Evolutionary conservation across 1,140 invertebrate genomes (phyloP), one percentile per base, ranked within the genome.

Genomic region (Sinella curviseta): DNA sequence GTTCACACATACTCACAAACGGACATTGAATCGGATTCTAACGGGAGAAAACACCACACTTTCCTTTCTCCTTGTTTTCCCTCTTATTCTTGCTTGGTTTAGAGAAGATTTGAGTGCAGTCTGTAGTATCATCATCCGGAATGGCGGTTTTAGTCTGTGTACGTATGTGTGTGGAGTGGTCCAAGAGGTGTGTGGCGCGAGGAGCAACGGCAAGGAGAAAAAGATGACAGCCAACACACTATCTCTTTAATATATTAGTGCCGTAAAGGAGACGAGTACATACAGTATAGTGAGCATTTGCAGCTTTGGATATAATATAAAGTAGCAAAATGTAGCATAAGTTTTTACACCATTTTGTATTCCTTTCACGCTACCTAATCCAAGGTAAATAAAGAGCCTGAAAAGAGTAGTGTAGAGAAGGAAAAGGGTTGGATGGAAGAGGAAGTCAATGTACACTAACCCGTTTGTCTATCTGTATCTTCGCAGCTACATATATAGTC

Each of bases 11-110:
- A 24, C 28, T 70, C 26, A 70, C 65, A 33, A 8, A 70, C 24
- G 65, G 65, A 31, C 65, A 70, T 70, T 70, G 65, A 70, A 70
- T 70, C 31, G 65, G 65, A 70, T 70, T 70, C 65, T 70, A 70
- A 70, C 65, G 31, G 65, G 28, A 60, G 31, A 33, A 70, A 70
- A 70, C 2, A 70, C 2, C n/a, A 24, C 2, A 70, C 26, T 65
- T 17, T 70, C 26, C 65, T 70, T 31, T n/a, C 65, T 31, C 20
- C 8, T 60, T 60, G 14, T 26, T 60, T 26, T 60, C 57, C 24
- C 24, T 26, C 24, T 60, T 26, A 3, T 60, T 26, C 57, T n/a
- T n/a, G 31, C 31, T 30, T 70, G 14, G 8, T 26, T 26, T 24
- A 30, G 2, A 17, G 65, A 70, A 70, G 65, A 30, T 70, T 70